Conservation (phyloP, 2,888 invertebrate species). For the Drosophila neoperkinsi region DNA sequence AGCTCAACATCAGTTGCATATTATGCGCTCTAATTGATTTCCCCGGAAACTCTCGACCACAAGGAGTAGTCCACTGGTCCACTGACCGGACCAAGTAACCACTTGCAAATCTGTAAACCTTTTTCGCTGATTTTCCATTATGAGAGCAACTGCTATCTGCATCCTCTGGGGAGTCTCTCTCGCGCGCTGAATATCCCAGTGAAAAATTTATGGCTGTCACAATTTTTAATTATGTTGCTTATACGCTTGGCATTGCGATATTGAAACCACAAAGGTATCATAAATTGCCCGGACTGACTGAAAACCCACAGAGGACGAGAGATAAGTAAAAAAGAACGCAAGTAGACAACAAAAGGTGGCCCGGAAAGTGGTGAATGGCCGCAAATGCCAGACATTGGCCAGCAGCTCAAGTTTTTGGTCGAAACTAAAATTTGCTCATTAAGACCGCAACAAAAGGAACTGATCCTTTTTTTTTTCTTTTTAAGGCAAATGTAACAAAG, state of each 20-base stretch:
- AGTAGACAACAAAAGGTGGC: slow-evolving; percentile 39
- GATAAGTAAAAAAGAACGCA: neutral
- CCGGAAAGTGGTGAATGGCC: slow-evolving; percentile 10
- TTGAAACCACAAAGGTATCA: slow-evolving; percentile 78
- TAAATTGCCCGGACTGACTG: slow-evolving; percentile 58
- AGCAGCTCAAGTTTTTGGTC: slow-evolving; percentile 30
- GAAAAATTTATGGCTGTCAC: slow-evolving; percentile 74
- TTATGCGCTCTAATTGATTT: slow-evolving; percentile 72
- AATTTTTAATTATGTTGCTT: slow-evolving; percentile 77
- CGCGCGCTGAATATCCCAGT: slow-evolving; percentile 7
- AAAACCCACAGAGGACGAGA: neutral
- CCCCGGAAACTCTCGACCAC: slow-evolving; percentile 28
- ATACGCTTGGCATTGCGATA: slow-evolving; percentile 65
- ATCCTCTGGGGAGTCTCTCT: slow-evolving; percentile 23
- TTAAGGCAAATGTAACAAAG: slow-evolving; percentile 29
- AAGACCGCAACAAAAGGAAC: slow-evolving; percentile 74
- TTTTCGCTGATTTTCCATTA: slow-evolving; percentile 33
- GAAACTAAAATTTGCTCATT: slow-evolving; percentile 68
- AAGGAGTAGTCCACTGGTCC: slow-evolving; percentile 39
- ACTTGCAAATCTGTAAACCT: slow-evolving; percentile 20
- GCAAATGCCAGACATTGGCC: slow-evolving; percentile 7
- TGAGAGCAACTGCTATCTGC: neutral
- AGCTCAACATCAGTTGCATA: slow-evolving; percentile 57
- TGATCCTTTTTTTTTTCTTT: slow-evolving; percentile 8
- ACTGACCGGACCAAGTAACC: neutral